These are phyloP conservation scores for Microcaecilia unicolor DNA, from an alignment of 2,797 vertebrate species.

Conservation along the genomic window DNA sequence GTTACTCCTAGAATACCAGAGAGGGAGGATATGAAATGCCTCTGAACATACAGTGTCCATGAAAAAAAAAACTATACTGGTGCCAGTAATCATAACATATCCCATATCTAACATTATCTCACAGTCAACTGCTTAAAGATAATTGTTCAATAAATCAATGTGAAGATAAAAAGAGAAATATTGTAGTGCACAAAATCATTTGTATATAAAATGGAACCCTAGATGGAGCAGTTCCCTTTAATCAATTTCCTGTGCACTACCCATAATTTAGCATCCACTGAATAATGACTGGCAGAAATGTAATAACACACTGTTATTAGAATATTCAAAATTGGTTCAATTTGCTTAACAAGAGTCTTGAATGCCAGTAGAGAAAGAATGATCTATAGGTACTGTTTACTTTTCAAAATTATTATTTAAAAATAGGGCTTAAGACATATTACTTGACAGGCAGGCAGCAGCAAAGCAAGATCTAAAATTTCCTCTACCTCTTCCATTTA, in stretches of 20 bases:
- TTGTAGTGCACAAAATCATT: not conserved
- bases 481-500: not conserved
- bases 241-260: conserved; percentile 18
- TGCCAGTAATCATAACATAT: no score
- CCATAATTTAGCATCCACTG: conserved; percentile 16
- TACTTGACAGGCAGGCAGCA: not conserved
- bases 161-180: not conserved
- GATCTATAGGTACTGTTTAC: not conserved
- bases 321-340: conserved; percentile 13
- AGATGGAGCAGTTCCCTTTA: conserved; percentile 57
- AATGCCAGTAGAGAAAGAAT: conserved; percentile 4
- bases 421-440: conserved; percentile 6
- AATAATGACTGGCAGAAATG: conserved; percentile 16
- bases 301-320: conserved; percentile 2
- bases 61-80: no score
- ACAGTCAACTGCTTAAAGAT: no score
- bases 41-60: no score
- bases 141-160: no score
- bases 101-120: no score
- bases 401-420: conserved; percentile 14
- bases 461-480: not conserved
- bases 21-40: no score
- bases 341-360: conserved; percentile 19
- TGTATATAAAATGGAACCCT: conserved; percentile 39
- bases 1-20: no score